phyloP scores from a whole-genome alignment of 2,113 vertebrate species.

The Microcebus lehilahytsara region DNA sequence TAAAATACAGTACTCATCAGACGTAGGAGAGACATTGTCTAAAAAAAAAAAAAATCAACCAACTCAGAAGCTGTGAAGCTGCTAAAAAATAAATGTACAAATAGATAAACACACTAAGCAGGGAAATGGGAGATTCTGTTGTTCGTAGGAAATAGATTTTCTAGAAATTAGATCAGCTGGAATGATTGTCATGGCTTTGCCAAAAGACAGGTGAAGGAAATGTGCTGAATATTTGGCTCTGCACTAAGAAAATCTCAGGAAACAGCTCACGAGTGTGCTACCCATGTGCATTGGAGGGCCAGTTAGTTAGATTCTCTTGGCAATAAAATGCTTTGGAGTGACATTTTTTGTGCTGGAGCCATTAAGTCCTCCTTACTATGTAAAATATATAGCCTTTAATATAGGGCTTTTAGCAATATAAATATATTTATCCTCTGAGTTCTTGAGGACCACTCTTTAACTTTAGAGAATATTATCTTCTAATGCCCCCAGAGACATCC shows the following conservation, averaged over 20 bases:
- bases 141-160: not conserved
- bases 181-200: not conserved
- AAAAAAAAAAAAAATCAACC: not conserved
- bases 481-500: not conserved
- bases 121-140: not conserved
- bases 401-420: not conserved
- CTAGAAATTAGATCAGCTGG: not conserved
- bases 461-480: not conserved
- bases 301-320: not conserved
- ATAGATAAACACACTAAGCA: not conserved
- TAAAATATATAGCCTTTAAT: conserved; percentile 24
- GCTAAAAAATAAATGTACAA: not conserved
- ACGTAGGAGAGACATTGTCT: not conserved
- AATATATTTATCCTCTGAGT: not conserved
- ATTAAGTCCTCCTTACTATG: conserved; percentile 19
- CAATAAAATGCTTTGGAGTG: conserved; percentile 25
- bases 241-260: not conserved
- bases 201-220: not conserved
- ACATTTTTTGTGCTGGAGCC: conserved; percentile 45
- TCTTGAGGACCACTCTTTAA: not conserved
- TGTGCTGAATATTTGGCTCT: not conserved
- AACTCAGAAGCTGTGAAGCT: not conserved
- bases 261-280: not conserved
- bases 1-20: not conserved
- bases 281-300: not conserved